phyloP scores from a whole-genome alignment of 2,797 vertebrate genomes.

The Chaetodon trifasciatus region DNA sequence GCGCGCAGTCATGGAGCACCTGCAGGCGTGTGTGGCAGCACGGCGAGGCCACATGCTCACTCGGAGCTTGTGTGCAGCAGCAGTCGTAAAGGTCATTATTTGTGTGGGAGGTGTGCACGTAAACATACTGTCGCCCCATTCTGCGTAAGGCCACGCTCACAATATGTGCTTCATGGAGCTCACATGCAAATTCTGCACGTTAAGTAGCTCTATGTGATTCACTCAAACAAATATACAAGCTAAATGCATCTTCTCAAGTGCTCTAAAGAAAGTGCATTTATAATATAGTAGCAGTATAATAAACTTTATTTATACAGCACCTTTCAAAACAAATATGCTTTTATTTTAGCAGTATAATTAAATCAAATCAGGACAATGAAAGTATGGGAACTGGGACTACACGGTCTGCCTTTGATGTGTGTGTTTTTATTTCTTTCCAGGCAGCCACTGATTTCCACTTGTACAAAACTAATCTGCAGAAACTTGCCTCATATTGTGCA shows the following conservation, averaged over 20 bases:
- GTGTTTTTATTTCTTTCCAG: not conserved
- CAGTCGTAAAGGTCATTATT: conserved; percentile 56
- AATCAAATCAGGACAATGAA: not conserved
- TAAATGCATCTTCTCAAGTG: not conserved
- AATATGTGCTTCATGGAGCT: conserved; percentile 15
- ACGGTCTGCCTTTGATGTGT: too few species aligned
- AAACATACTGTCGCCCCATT: conserved; percentile 58
- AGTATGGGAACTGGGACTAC: not conserved
- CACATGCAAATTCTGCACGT: not conserved
- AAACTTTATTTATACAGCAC: not conserved
- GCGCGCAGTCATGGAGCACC: conserved; percentile 23
- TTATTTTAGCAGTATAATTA: too few species aligned
- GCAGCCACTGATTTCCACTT: not conserved
- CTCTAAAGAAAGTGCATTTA: not conserved
- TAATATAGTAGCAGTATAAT: not conserved
- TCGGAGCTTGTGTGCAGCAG: conserved; percentile 53
- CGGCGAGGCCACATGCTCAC: conserved; percentile 35
- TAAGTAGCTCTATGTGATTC: not conserved
- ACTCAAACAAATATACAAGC: not conserved
- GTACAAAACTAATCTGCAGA: not conserved
- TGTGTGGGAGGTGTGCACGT: conserved; percentile 63
- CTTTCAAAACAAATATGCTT: not conserved
- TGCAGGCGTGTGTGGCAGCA: conserved; percentile 43
- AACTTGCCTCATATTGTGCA: not conserved
- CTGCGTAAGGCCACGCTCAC: conserved; percentile 24